Conservation (phyloP, 2,113 vertebrate species). For the Thalassoma bifasciatum region DNA sequence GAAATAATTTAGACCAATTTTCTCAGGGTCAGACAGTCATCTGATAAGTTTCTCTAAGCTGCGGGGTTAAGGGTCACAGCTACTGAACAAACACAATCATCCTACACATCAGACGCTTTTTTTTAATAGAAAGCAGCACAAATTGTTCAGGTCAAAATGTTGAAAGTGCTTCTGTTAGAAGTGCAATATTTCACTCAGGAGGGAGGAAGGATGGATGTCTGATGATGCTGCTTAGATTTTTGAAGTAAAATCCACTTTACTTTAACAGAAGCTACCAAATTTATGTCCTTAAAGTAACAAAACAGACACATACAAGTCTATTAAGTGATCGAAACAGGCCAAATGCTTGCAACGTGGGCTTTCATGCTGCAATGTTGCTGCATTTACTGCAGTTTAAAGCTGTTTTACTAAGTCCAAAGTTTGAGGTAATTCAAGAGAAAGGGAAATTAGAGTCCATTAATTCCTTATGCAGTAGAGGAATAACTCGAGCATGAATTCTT, state of each 20-base stretch:
- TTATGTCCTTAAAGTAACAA: background rate
- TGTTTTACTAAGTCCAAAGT: background rate
- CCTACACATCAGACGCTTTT: slow-evolving; percentile 68
- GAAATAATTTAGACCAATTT: slow-evolving; percentile 91
- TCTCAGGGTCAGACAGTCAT: slow-evolving; percentile 88
- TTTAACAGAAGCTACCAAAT: slow-evolving; percentile 7
- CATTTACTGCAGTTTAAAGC: background rate
- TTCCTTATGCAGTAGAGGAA: background rate
- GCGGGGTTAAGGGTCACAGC: slow-evolving; percentile 82
- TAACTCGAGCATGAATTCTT: no score
- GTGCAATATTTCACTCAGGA: slow-evolving; percentile 14
- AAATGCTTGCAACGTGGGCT: background rate
- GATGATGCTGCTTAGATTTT: background rate
- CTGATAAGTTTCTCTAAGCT: slow-evolving; percentile 85
- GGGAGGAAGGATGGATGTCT: background rate
- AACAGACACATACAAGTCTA: background rate
- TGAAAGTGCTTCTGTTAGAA: slow-evolving; percentile 39
- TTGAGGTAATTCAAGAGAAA: background rate
- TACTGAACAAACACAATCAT: slow-evolving; percentile 82
- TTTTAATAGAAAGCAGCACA: slow-evolving; percentile 53
- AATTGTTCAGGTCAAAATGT: slow-evolving; percentile 40
- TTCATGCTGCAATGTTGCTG: background rate
- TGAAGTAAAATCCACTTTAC: background rate
- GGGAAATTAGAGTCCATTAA: background rate
- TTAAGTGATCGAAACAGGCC: background rate